Evolutionary conservation across 2,113 vertebrate genomes (phyloP), one percentile per base, ranked within the genome.

Genomic region (Lutjanus erythropterus): DNA sequence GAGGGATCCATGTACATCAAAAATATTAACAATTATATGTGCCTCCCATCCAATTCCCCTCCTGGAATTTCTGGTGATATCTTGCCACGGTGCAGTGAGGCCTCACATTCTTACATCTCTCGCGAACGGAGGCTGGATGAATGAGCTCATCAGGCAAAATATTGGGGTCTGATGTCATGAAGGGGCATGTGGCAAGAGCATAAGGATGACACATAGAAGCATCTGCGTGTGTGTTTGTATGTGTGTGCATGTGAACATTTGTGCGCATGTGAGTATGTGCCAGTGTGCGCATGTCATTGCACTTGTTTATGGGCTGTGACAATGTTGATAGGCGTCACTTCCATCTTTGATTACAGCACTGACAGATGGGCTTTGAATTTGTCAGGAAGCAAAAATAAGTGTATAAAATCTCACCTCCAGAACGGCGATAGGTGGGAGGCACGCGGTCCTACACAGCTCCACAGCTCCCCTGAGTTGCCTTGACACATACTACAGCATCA

Each of bases 331-430:
- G 65, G 85, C 89, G 86, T 89, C 69, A 72, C 80, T 81, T 86
- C 74, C 90, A 75, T 92, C 85, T 88, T 84, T 89, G 77, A 92
- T 93, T 90, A 88, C 80, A 68, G 56, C 67, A 52, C 6, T 25
- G 53, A 79, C 86, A 91, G 83, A 92, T 92, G 83, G 90, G 81
- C 44, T 83, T 69, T 18, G 42, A 47, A 77, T 91, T 82, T 86
- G 71, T 21, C 80, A 86, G 68, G 49, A 80, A 74, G 70, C 60
- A 53, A 61, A 82, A 68, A 80, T 68, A 85, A 62, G 70, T 69
- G 64, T 59, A 58, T 67, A 70, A 82, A 84, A 80, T 86, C 64
- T 84, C 83, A 88, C 80, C 80, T 87, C 71, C n/a, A 78, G 47
- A 50, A 41, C 21, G 44, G 71, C 52, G 53, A 65, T 41, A 50